A percentile compares a stretch with the other conserved stretches of the same genome.
Evolutionary conservation across 1,140 invertebrate species (phyloP).

Genomic region (Ridgeia piscesae): DNA sequence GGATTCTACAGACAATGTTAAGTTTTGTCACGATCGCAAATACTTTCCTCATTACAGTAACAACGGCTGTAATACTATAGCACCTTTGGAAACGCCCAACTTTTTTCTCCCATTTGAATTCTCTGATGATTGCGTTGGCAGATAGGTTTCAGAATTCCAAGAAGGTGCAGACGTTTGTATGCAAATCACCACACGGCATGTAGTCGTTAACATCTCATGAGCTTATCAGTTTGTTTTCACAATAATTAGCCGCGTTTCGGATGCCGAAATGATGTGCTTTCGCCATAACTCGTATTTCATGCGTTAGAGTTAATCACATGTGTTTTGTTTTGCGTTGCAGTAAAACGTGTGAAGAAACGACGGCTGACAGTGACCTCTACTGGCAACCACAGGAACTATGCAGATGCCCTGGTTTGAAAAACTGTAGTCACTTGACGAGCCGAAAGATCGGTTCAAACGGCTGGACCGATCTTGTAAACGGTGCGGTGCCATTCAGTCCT

Average conservation of each 20-base stretch:
- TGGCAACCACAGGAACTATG: neutral
- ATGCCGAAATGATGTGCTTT: neutral
- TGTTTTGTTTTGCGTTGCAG: neutral
- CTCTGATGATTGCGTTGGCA: neutral
- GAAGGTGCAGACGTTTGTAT: neutral
- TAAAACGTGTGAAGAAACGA: neutral
- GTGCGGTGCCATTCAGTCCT: neutral
- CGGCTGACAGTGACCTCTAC: neutral
- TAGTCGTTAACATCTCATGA: neutral
- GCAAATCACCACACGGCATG: neutral
- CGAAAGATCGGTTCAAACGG: neutral
- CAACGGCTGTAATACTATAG: neutral
- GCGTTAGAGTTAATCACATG: neutral
- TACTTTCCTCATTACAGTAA: neutral
- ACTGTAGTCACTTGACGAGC: neutral
- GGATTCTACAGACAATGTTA: neutral
- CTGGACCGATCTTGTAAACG: neutral
- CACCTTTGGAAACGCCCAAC: neutral
- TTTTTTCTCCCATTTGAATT: neutral
- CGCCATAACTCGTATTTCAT: neutral
- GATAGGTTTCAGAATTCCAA: neutral
- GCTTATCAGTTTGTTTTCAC: neutral
- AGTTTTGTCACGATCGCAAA: neutral
- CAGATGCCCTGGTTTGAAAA: neutral
- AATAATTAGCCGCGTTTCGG: neutral